Percentiles rank a stretch among this genome's conserved stretches.
Conservation (phyloP, 1,140 invertebrate genomes). For the Macrobrachium rosenbergii region DNA sequence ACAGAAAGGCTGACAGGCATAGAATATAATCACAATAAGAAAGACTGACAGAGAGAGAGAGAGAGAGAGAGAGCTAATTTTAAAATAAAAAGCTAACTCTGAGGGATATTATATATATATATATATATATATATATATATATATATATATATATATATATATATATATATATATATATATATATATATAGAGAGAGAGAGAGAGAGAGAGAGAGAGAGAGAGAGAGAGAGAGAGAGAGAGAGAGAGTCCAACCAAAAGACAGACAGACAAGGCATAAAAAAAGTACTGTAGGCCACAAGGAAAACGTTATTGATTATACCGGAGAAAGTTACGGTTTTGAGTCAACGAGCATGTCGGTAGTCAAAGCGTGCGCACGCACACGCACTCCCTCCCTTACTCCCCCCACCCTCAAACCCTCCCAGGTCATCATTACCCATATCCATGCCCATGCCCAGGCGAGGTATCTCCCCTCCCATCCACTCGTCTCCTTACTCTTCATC, state of each 20-base stretch:
- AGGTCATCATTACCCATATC: not conserved
- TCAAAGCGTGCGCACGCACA: not conserved
- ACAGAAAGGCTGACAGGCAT: too few relatives aligned
- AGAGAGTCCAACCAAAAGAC: conserved; percentile 16
- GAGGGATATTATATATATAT: too few relatives aligned
- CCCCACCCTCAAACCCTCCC: not conserved
- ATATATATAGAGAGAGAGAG: not conserved
- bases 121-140: not conserved
- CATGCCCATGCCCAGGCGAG: not conserved
- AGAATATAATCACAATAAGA: too few relatives aligned
- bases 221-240: conserved; percentile 27
- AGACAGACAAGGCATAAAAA: not conserved
- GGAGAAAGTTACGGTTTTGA: not conserved
- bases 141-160: not conserved
- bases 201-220: conserved; percentile 20
- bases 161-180: too few relatives aligned
- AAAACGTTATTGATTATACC: not conserved
- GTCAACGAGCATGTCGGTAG: not conserved
- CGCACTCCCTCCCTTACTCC: not conserved
- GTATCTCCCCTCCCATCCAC: too few relatives aligned
- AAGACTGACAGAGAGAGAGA: too few relatives aligned
- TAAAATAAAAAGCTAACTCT: too few relatives aligned
- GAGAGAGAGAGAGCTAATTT: too few relatives aligned
- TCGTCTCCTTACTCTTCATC: not conserved
- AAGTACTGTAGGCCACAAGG: not conserved